phyloP scores from a whole-genome alignment of 1,140 invertebrate genomes.

The Cydia strobilella region DNA sequence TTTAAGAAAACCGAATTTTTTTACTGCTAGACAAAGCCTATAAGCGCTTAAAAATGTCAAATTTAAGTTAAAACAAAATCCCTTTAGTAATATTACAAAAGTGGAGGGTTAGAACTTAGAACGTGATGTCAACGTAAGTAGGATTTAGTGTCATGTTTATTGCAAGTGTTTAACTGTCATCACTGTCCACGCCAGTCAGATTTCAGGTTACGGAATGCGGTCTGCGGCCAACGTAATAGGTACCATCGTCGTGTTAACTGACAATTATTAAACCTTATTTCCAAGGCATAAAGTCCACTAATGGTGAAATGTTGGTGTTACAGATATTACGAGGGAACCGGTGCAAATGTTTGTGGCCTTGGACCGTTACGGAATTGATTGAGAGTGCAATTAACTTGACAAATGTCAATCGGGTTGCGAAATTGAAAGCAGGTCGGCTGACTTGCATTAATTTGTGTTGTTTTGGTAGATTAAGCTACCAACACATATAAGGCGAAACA shows the following conservation, averaged over 20 bases:
- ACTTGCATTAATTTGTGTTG: constrained; percentile 1
- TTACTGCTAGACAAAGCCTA: too few species aligned
- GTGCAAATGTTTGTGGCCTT: constrained; percentile 19
- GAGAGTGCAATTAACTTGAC: constrained; percentile 12
- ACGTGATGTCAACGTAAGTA: too few species aligned
- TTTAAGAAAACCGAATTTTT: too few species aligned
- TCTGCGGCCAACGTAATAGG: background rate
- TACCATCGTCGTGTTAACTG: too few species aligned
- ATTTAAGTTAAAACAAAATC: too few species aligned
- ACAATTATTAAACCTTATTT: too few species aligned
- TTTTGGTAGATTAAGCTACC: background rate
- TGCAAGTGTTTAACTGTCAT: constrained; percentile 1
- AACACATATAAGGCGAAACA: too few species aligned
- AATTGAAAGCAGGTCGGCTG: background rate
- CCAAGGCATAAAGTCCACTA: too few species aligned
- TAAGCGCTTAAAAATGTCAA: too few species aligned
- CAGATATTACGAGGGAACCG: background rate
- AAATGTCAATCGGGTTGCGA: constrained; percentile 20
- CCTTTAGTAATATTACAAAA: too few species aligned
- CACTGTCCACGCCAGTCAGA: background rate
- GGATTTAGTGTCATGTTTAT: too few species aligned
- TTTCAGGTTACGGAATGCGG: constrained; percentile 6
- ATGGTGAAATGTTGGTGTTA: background rate
- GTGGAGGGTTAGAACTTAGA: too few species aligned
- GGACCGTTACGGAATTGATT: constrained; percentile 15